Base-by-base conservation (phyloP, 2,113 vertebrate genomes). In the Grus americana region DNA sequence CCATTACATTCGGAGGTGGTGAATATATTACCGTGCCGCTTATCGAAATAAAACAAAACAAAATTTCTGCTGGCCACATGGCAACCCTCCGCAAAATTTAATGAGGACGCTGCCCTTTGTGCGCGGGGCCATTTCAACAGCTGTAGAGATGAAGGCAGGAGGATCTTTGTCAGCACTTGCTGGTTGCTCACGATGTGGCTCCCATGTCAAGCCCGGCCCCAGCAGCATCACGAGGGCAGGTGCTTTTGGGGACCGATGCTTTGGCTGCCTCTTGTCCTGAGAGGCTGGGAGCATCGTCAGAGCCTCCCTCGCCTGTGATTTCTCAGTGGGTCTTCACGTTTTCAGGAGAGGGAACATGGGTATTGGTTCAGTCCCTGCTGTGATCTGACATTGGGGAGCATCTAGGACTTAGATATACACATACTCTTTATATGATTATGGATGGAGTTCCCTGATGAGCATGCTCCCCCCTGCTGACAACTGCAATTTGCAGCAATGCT, bases 61-160 rank as follows among this genome's bases (percentile, higher is more conserved):
- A 24, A 95, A 95, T 89, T 95, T 96, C 90, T 95, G 93, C 90
- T 93, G 94, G 90, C 96, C 96, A 97, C 95, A 97, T 94, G 93
- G 97, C 86, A 86, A 93, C 73, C 84, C 90, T 80, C 34, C 9
- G 0, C 1, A 1, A 72, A 79, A 94, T 40, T 73, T 93, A 96
- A 94, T 82, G 95, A 97, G 88, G 93, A 95, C 23, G 42, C 91
- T 88, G 94, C 81, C 92, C 88, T 93, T 96, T 96, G 79, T 93
- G 65, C 36, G 2, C 0, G 0, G 66, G 82, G 81, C 67, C 81
- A 65, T 38, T 68, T 57, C 68, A 96, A 57, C 90, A 97, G 95
- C 96, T 97, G 94, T 17, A 88, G 94, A 85, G 79, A 95, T 38
- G 78, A 65, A 79, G 93, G 91, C 90, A 86, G 67, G 29, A 58